Evolutionary conservation across 2,888 invertebrate species (phyloP), one percentile per base, ranked within the genome.

Genomic region (Drosophila emarginata): DNA sequence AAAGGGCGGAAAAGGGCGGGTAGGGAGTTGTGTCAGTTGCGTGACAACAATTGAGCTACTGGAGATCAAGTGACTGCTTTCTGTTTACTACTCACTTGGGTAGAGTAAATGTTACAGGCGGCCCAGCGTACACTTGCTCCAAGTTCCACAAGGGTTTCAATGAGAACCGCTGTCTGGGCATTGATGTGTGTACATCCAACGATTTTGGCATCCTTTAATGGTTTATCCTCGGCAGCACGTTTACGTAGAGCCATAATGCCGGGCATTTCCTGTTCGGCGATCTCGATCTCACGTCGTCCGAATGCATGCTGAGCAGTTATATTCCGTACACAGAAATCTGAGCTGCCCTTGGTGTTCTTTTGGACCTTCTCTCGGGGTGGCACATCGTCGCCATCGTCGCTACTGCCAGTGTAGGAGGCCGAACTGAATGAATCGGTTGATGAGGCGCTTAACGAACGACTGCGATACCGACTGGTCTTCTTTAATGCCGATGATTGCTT

Each of bases 181-280:
- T 98, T 99, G 88, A 99, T 98, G 92, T 99, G 99, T 58, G 98
- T 99, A 92, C 99, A 99, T 36, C 98, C 99, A 58, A 99, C 98
- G 76, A 98, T 96, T 93, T 97, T 97, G 11, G 99, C 99, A 91
- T 98, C 98, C 91, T 97, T 96, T 80, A 99, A 91, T 0, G 99
- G 99, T 89, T 98, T 98, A 89, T 99, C 98, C 63, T 98, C 97
- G 61, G 95, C 94, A 0, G 98, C 98, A 72, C 98, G 93, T 85
- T 97, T 97, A 60, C 98, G 93, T 78, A 99, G 92, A 1, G 98
- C 98, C 95, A 99, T 97, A 69, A 99, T 97, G 0, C 99, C 99
- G 0, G 98, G 98, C 99, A 99, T 99, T 93, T 99, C 99, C 93
- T 99, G 98, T 90, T 99, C 98, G 0, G 99, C 99, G 75, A 99